Conservation (phyloP, 1,140 invertebrate species). For the Nomia melanderi region DNA sequence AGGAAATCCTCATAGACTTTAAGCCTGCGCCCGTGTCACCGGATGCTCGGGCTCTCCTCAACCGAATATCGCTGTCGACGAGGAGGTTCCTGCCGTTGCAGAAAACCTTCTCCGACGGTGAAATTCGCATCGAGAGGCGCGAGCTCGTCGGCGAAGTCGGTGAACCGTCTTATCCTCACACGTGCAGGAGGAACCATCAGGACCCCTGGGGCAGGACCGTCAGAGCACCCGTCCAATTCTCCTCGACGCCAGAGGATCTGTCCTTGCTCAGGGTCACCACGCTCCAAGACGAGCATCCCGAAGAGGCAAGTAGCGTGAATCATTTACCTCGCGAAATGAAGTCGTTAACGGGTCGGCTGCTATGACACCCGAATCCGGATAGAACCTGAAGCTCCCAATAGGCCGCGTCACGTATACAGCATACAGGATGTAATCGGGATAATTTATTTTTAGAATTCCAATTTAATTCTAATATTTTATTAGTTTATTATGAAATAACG, state of each 20-base stretch:
- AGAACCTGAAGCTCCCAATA: too few species aligned
- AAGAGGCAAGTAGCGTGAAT: conserved; percentile 72
- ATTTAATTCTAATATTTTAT: too few species aligned
- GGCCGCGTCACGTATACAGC: too few species aligned
- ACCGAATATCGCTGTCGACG: conserved; percentile 78
- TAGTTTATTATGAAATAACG: too few species aligned
- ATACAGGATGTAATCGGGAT: too few species aligned
- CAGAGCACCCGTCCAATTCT: conserved; percentile 77
- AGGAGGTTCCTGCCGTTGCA: conserved; percentile 84
- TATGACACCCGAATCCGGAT: too few species aligned
- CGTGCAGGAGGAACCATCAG: conserved; percentile 77
- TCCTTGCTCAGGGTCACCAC: conserved; percentile 72
- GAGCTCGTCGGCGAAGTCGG: conserved; percentile 76
- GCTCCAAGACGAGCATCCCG: conserved; percentile 74
- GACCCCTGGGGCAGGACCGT: conserved; percentile 76
- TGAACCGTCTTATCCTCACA: conserved; percentile 79
- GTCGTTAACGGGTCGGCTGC: too few species aligned
- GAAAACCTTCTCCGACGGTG: conserved; percentile 90
- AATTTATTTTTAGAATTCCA: too few species aligned
- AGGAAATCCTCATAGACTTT: conserved; percentile 93
- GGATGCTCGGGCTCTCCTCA: conserved; percentile 82
- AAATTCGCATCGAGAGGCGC: conserved; percentile 86
- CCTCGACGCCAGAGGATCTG: conserved; percentile 79
- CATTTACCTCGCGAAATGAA: neutral
- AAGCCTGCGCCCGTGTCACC: conserved; percentile 87